Evolutionary conservation across 2,113 vertebrate species (phyloP).

Genomic region (Oenanthe melanoleuca): DNA sequence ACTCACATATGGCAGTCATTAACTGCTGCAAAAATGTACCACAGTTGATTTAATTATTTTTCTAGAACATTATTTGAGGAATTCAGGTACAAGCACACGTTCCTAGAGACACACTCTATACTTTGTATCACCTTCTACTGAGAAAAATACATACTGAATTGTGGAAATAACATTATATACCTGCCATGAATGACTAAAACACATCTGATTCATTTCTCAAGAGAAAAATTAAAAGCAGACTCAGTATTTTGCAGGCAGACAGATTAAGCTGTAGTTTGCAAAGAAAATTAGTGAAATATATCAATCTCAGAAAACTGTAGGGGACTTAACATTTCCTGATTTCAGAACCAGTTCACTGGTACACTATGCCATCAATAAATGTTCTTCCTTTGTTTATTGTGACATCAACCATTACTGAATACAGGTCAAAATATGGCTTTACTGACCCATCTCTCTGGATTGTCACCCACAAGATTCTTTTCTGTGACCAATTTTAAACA

Average conservation of each 20-base stretch:
- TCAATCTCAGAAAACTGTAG: neutral
- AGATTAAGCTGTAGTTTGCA: neutral
- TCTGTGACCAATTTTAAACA: neutral
- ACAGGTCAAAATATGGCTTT: neutral
- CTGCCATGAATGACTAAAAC: neutral
- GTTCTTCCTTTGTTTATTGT: neutral
- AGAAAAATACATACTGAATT: neutral
- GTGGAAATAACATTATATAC: neutral
- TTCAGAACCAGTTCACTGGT: neutral
- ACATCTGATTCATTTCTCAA: neutral
- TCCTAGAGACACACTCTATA: neutral
- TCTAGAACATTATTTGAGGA: neutral
- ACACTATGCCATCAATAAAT: neutral
- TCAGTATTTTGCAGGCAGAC: neutral
- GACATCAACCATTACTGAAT: neutral
- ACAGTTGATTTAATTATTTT: neutral
- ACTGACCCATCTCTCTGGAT: neutral
- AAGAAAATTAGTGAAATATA: neutral
- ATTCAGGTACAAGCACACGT: conserved; percentile 1
- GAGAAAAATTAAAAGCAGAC: neutral
- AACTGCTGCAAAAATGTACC: conserved; percentile 7
- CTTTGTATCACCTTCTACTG: neutral
- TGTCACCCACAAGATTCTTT: neutral
- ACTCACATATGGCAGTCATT: conserved; percentile 48
- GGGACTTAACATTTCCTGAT: neutral